A percentile compares a stretch with the other conserved stretches of the same genome.
Conservation (phyloP, 2,113 vertebrate genomes). For the Bombycilla garrulus region DNA sequence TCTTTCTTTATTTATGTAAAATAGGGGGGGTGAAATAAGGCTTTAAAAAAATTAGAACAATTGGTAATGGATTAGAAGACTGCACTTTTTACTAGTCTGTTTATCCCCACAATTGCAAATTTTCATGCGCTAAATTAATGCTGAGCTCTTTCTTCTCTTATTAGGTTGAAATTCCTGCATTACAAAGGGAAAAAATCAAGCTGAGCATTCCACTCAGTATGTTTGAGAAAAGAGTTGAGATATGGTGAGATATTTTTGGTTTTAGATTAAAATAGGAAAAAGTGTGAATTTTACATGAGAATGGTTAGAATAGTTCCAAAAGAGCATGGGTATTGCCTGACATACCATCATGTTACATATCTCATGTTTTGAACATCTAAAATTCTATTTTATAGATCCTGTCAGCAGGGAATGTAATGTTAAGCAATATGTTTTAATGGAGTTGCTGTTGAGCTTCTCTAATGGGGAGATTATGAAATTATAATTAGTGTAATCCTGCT, state of each 20-base stretch:
- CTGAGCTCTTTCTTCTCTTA: neutral
- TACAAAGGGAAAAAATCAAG: neutral
- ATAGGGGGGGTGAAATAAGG: neutral
- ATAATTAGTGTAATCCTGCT: slow-evolving; percentile 29
- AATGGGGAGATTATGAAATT: slow-evolving; percentile 48
- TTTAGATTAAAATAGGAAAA: neutral
- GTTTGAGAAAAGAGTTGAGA: neutral
- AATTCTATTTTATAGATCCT: neutral
- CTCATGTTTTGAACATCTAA: neutral
- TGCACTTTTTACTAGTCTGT: neutral
- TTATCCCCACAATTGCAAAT: neutral
- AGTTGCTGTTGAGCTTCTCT: slow-evolving; percentile 1
- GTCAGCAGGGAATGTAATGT: neutral
- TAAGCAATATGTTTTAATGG: slow-evolving; percentile 29
- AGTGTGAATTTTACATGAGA: neutral
- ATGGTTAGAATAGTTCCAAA: neutral
- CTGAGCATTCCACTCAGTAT: neutral
- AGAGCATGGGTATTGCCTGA: neutral
- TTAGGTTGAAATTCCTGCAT: neutral
- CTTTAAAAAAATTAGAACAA: neutral
- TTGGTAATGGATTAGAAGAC: neutral
- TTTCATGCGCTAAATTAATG: neutral
- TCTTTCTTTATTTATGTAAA: neutral
- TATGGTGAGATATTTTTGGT: neutral
- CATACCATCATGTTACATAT: neutral